Base-by-base conservation (phyloP, 2,113 vertebrate species). In the Triplophysa siluroides region DNA sequence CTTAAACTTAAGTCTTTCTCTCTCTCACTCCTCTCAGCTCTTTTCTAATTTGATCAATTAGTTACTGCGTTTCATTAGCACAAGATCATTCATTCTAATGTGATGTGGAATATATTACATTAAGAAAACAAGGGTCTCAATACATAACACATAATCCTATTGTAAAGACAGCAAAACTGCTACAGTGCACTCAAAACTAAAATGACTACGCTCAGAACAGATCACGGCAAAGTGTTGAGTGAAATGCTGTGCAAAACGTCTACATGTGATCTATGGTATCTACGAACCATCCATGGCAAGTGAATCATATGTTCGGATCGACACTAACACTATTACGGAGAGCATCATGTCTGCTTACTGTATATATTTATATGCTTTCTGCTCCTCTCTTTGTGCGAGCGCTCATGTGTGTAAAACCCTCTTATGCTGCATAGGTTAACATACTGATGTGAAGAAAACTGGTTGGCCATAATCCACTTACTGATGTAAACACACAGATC, bases 401-500 rank as follows among this genome's bases (percentile, higher is more conserved):
- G 52, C 54, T 58, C n/a, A 66, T 66, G 43, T 84, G 63, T 60
- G 83, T 78, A 81, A 85, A 83, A 78, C 75, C 24, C 47, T 38
- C 65, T 65, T 67, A 76, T 58, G 50, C 70, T 79, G 76, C 66
- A 76, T 71, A 75, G 19, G 71, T 79, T 83, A 72, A 78, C 64
- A 68, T 58, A 76, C 76, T 79, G 54, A 61, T 76, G 81, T 80
- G 73, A 72, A 79, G 79, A 71, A 74, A 72, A 73, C 61, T 18
- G 78, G 47, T 41, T 12, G 41, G 62, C 69, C 23, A 33, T 85
- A 85, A 85, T 85, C 79, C 84, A 85, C 72, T 85, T 85, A 85
- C 82, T 76, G 70, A 83, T 81, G 82, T 83, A 85, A 85, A 85
- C 84, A 83, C 79, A 81, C 79, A 66, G 69, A 81, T 78, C 82